A percentile compares a stretch with the other conserved stretches of the same genome.
phyloP scores from a whole-genome alignment of 2,797 vertebrate genomes.

The Trachurus trachurus region DNA sequence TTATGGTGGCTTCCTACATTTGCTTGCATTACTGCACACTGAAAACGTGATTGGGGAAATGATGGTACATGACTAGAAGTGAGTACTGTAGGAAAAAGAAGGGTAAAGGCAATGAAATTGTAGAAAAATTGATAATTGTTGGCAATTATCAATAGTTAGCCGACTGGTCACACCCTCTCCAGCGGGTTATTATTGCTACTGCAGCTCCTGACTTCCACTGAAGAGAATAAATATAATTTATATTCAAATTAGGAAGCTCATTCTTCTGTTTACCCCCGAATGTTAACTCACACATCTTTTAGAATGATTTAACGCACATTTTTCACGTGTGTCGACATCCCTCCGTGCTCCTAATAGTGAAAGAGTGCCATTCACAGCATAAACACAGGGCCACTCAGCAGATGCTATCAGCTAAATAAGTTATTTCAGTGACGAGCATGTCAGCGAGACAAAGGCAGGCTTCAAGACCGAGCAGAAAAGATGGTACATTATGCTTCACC shows the following conservation, averaged over 20 bases:
- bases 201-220: not conserved
- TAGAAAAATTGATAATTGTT: not conserved
- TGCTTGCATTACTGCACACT: not conserved
- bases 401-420: constrained; percentile 68
- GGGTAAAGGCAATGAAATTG: not conserved
- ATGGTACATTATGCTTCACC: constrained; percentile 34
- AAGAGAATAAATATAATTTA: not conserved
- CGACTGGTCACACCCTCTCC: not conserved
- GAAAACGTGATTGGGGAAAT: not conserved
- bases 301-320: not conserved
- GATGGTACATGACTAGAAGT: not conserved
- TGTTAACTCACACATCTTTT: not conserved
- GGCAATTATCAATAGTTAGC: not conserved
- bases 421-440: constrained; percentile 65
- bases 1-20: no score
- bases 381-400: constrained; percentile 57
- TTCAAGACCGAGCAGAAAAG: constrained; percentile 31
- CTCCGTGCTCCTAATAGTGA: constrained; percentile 23
- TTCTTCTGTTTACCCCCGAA: not conserved
- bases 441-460: constrained; percentile 51
- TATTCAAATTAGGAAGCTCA: not conserved
- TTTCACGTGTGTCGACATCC: not conserved
- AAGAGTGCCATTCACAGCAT: constrained; percentile 56
- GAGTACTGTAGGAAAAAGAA: not conserved
- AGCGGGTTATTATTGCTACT: not conserved